Conservation (phyloP, 2,113 vertebrate species). For the Redunca redunca region DNA sequence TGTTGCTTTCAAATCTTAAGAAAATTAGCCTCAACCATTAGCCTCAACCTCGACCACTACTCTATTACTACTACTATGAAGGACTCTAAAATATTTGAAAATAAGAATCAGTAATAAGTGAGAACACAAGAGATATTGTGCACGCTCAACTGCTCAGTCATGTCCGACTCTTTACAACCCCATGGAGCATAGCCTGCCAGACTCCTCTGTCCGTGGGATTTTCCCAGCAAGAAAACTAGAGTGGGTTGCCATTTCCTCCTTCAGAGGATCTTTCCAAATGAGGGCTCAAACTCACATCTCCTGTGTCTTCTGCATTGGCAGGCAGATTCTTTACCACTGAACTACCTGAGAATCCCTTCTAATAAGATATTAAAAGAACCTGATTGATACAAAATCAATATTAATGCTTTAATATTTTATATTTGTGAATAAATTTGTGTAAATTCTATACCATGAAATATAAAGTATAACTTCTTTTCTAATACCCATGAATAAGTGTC, state of each 20-base stretch:
- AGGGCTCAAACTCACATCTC: neutral
- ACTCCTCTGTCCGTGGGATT: neutral
- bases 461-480: neutral
- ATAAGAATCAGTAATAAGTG: neutral
- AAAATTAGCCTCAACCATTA: neutral
- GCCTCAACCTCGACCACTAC: neutral
- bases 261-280: neutral
- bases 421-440: neutral
- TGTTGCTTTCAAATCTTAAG: neutral
- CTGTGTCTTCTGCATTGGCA: neutral
- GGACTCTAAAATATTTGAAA: neutral
- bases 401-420: neutral
- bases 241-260: neutral
- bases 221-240: neutral
- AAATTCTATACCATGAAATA: neutral
- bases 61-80: neutral
- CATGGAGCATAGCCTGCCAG: neutral
- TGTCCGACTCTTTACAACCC: neutral
- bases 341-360: neutral
- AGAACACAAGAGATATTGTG: neutral
- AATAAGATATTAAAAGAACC: neutral
- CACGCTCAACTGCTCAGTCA: neutral
- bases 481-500: neutral
- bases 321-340: neutral
- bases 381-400: neutral